Evolutionary conservation across 1,140 invertebrate genomes (phyloP).

Genomic region (Drosophila ogumai): DNA sequence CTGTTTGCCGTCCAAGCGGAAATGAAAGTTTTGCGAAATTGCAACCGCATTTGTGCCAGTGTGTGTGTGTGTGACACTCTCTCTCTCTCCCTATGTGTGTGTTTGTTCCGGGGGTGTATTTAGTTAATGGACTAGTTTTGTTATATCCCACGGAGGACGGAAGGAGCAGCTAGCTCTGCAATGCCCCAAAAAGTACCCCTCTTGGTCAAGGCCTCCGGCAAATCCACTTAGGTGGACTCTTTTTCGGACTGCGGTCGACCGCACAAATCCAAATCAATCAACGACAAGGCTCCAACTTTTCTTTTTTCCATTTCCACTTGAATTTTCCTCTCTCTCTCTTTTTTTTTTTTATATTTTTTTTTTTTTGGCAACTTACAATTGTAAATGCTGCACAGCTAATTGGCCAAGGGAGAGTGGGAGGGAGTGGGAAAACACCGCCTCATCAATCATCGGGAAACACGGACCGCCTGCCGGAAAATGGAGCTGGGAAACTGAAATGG

Average conservation of each 20-base stretch:
- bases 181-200: constrained; percentile 3
- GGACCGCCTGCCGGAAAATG: constrained; percentile 30
- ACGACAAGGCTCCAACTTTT: constrained; percentile 42
- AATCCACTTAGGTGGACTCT: constrained; percentile 58
- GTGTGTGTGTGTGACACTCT: constrained; percentile 1
- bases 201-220: constrained; percentile 19
- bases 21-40: constrained; percentile 72
- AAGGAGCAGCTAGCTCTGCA: neutral
- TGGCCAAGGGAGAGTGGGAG: constrained; percentile 25
- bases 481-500: constrained; percentile 11
- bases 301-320: constrained; percentile 12
- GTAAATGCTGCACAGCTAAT: constrained; percentile 59
- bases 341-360: neutral
- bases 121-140: constrained; percentile 76
- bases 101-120: constrained; percentile 47
- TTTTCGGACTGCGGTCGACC: constrained; percentile 34
- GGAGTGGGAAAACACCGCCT: constrained; percentile 3
- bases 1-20: constrained; percentile 51
- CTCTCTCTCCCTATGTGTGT: constrained; percentile 11
- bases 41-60: constrained; percentile 43
- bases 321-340: neutral
- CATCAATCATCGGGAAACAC: constrained; percentile 54
- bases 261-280: constrained; percentile 63
- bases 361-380: constrained; percentile 44
- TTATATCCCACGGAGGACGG: constrained; percentile 30